Base-by-base conservation (phyloP, 2,888 invertebrate genomes). In the Gasteruption jaculator region DNA sequence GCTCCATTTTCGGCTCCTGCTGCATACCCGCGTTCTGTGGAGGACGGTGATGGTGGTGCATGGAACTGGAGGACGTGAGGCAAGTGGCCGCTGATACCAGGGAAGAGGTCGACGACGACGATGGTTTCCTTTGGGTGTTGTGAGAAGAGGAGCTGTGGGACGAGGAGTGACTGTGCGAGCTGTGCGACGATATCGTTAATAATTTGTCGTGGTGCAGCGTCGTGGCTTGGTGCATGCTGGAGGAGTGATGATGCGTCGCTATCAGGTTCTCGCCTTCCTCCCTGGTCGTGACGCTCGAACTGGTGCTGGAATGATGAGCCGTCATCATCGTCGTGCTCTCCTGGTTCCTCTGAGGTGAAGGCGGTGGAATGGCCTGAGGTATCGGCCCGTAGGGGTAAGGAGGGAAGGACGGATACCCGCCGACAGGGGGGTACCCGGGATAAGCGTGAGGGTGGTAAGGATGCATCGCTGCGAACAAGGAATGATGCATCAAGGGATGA, bases 381-480 rank as follows among this genome's bases (percentile, higher is more conserved):
- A 85, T 76, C 1, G 84, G 81, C 5, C 81, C 82, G 55, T 88
- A 82, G 38, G 86, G 78, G 74, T 86, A 85, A 2, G 83, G 81
- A 59, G 66, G 61, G 19, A 71, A 71, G 0, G 70, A 63, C 0
- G 70, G 69, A 43, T 70, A 70, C 6, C 63, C 60, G n/a, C 60
- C 60, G 0, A 68, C 68, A 0, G 67, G 61, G 1, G 73, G 66
- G 38, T 73, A 74, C 2, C 73, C 71, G 0, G 73, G 71, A 56
- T 74, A 74, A 8, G 73, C 74, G 65, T 69, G 78, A 52, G 65
- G 76, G 70, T 81, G 81, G 58, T 85, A 85, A 4, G 85, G 83
- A 70, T 84, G 85, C 76, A 80, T 81, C 16, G 79, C 76, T 7
- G 81, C 80, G 41, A 85, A 78, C 18, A 85, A 74, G 3, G 82